Evolutionary conservation across 2,797 vertebrate species (phyloP), one percentile per base, ranked within the genome.

Genomic region (Aplochiton taeniatus): DNA sequence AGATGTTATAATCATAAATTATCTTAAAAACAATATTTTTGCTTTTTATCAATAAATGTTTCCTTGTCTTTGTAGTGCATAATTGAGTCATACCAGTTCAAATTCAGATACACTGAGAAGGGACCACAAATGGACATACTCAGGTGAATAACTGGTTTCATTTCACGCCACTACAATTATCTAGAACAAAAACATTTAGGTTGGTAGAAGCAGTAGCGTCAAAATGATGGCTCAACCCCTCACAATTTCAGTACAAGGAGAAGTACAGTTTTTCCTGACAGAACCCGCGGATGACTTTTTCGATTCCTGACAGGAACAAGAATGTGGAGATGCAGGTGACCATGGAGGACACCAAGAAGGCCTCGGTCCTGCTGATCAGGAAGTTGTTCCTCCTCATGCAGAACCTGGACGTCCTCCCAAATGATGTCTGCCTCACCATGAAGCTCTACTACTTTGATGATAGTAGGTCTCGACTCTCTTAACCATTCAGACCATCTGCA

Each of bases 21-120:
- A 31, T 31, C 31, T 31, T 31, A 31, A 31, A 31, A 31, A 2
- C 31, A 31, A 31, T 31, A 31, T 31, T 31, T 31, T 0, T 11
- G 42, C 43, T 52, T 16, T 1, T 52, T 69, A 14, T 11, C 42
- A n/a, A 17, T 1, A 12, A 31, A 18, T 54, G 4, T 54, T 1
- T 54, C 41, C 66, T 9, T 77, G 0, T 61, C 61, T 65, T 81
- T 66, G 49, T 86, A 99, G 97, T 92, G 91, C 58, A 89, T 98
- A 69, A 93, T 95, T 65, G 97, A 98, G 81, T 96, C 94, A 62
- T 99, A 99, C 83, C 95, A 97, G 78, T 98, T 99, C 88, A 98
- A 95, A 83, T 95, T 98, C 91, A 98, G 90, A 85, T 98, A 99
- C 66, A 94, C 93, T 4, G 76, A 86, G 47, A 79, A 77, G 3